Conservation (phyloP, 1,140 invertebrate genomes). For the Trichoplusia ni region DNA sequence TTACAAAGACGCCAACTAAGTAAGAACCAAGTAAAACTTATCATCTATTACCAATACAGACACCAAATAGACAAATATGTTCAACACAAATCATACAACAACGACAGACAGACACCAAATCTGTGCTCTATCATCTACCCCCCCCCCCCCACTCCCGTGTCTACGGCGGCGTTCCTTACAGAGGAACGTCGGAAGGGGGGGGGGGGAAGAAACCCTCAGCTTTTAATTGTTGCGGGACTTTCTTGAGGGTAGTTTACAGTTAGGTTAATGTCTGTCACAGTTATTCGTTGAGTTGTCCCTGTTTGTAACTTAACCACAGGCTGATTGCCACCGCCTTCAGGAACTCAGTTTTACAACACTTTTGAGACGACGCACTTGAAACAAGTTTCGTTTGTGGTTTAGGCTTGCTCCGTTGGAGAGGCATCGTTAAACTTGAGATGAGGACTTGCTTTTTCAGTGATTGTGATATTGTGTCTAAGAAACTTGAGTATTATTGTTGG, state of each 20-base stretch:
- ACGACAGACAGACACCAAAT: constrained; percentile 36
- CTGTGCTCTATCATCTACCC: constrained; percentile 40
- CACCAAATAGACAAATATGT: not conserved
- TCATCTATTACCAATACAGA: not conserved
- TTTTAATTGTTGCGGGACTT: constrained; percentile 26
- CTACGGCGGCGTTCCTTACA: not conserved
- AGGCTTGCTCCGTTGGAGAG: no score
- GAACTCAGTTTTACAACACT: constrained; percentile 8
- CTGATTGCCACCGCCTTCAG: constrained; percentile 7
- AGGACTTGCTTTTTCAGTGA: no score
- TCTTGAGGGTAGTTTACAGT: constrained; percentile 2
- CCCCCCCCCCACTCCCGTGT: not conserved
- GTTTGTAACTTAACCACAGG: constrained; percentile 16
- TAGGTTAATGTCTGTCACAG: constrained; percentile 25
- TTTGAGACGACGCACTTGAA: no score
- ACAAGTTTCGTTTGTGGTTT: no score
- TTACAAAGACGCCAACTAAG: no score
- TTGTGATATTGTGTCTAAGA: no score
- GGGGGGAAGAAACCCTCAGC: no score
- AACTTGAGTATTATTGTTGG: no score
- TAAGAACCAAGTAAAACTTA: no score
- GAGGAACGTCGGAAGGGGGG: constrained; percentile 1
- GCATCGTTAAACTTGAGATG: no score
- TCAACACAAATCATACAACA: constrained; percentile 3
- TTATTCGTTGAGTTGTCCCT: constrained; percentile 7